Evolutionary conservation across 2,888 invertebrate genomes (phyloP), one percentile per base, ranked within the genome.

Genomic region (Euplagia quadripunctaria): DNA sequence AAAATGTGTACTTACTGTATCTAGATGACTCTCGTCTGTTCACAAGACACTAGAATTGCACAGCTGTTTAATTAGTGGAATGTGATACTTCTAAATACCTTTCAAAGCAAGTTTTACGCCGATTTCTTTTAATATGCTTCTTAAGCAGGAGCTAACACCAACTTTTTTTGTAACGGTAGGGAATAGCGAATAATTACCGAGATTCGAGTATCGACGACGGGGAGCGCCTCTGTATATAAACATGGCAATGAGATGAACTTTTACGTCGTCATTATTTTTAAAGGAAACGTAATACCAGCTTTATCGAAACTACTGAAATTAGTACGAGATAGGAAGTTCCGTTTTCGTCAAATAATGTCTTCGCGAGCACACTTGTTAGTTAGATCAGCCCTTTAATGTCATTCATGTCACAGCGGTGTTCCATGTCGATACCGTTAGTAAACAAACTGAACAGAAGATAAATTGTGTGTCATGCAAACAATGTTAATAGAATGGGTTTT

Each of bases 391-490:
- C 71, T 51, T 82, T 65, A 65, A 71, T 72, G 83, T 84, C 81
- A 78, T 41, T 71, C 74, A 72, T 79, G 80, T 77, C 78, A 76
- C 66, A 74, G 78, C 58, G 72, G 76, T 74, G 75, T 82, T 73
- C 70, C 76, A 73, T 84, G 75, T 78, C 78, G 73, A 80, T 77
- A 79, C 67, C 73, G 68, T 79, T 52, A 71, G 74, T 80, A 80
- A 79, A 84, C 80, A 80, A 80, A 76, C 63, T 43, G 71, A 76
- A 75, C 68, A 46, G 64, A 69, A 49, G 74, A 77, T 82, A 80
- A 82, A 82, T 78, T 83, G 82, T 84, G 79, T 82, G 79, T 78
- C 82, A 78, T 80, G 74, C 78, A 77, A 83, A 78, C 77, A 77
- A 71, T 77, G 78, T 71, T 79, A 78, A 73, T 76, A 76, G 68